These are phyloP conservation scores for Anableps anableps DNA, from an alignment of 2,797 vertebrate genomes.

Conservation along the genomic window DNA sequence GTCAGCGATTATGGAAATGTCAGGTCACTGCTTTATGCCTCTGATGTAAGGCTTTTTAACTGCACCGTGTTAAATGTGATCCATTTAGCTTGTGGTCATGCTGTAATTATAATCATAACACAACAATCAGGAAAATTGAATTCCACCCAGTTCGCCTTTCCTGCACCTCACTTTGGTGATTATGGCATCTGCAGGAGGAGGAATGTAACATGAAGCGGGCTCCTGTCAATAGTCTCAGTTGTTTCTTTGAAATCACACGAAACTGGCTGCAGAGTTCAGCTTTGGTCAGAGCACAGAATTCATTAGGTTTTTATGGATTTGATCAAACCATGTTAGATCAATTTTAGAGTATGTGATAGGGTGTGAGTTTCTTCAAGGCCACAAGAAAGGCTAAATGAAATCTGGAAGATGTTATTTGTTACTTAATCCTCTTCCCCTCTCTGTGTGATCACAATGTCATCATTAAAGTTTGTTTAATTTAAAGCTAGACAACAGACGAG, in stretches of 20 bases:
- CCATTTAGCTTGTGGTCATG: constrained; percentile 59
- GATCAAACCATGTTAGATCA: not conserved
- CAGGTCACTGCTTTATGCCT: constrained; percentile 67
- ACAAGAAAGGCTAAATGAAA: constrained; percentile 24
- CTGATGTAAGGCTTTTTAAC: constrained; percentile 60
- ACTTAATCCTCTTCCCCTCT: constrained; percentile 41
- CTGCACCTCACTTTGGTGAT: constrained; percentile 35
- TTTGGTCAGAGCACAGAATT: not conserved
- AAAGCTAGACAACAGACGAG: constrained; percentile 44
- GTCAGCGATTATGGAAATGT: constrained; percentile 71
- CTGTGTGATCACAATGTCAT: not conserved
- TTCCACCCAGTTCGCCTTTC: constrained; percentile 38
- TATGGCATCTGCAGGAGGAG: constrained; percentile 32
- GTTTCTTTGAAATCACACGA: constrained; percentile 19
- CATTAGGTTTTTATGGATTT: not conserved
- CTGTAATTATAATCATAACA: constrained; percentile 71
- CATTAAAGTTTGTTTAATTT: constrained; percentile 34
- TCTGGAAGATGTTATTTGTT: constrained; percentile 36
- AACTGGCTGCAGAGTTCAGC: not conserved
- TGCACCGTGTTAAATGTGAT: constrained; percentile 55
- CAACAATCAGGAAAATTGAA: constrained; percentile 69
- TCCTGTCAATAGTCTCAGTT: not conserved
- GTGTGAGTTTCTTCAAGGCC: constrained; percentile 5
- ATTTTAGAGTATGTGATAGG: not conserved
- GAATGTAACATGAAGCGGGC: constrained; percentile 6